Evolutionary conservation across 2,113 vertebrate species (phyloP).

Genomic region (Plecotus auritus): DNA sequence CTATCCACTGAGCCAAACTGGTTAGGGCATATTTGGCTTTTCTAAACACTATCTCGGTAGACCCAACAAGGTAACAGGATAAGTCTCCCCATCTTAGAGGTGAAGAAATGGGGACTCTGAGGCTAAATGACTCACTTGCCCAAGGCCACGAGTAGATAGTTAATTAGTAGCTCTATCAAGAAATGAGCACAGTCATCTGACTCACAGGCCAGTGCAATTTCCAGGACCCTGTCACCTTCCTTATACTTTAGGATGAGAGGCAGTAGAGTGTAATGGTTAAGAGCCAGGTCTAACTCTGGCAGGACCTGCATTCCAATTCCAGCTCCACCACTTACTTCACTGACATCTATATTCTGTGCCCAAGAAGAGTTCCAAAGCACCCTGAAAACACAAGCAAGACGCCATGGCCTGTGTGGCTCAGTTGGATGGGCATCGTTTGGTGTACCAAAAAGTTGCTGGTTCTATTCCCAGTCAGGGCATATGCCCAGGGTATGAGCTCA

Average conservation of each 20-base stretch:
- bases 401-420: no score
- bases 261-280: neutral
- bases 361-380: neutral
- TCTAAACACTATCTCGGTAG: neutral
- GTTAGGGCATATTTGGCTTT: neutral
- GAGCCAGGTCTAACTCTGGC: neutral
- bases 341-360: neutral
- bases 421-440: no score
- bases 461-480: no score
- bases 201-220: neutral
- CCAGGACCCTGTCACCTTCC: neutral
- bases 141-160: neutral
- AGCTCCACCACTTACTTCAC: neutral
- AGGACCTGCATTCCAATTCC: neutral
- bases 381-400: conserved; percentile 14
- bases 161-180: neutral
- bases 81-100: neutral
- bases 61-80: neutral
- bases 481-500: no score
- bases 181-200: neutral
- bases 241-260: neutral
- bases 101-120: neutral
- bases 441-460: no score
- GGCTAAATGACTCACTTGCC: neutral
- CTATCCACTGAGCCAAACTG: no score